A percentile compares a stretch with the other conserved stretches of the same genome.
Evolutionary conservation across 1,140 invertebrate genomes (phyloP).

Genomic region (Bombus huntii): DNA sequence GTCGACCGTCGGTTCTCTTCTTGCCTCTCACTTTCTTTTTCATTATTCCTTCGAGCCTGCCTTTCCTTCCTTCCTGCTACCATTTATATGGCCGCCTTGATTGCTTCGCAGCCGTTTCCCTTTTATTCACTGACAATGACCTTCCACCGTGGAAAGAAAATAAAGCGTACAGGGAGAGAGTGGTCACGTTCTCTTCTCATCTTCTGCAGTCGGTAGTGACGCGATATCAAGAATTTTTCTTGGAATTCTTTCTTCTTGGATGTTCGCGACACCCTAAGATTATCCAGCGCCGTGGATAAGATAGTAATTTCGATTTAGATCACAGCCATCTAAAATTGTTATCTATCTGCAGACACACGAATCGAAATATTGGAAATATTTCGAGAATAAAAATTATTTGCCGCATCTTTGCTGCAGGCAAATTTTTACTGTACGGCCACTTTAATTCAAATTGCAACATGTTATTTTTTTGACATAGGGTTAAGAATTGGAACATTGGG

Average conservation of each 20-base stretch:
- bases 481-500: neutral
- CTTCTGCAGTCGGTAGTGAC: neutral
- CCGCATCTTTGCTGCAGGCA: no score
- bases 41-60: constrained; percentile 33
- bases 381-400: no score
- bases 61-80: constrained; percentile 33
- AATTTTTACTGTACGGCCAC: no score
- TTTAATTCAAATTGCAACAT: no score
- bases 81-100: constrained; percentile 26
- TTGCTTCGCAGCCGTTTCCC: constrained; percentile 10
- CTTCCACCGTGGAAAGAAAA: constrained; percentile 17
- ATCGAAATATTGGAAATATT: no score
- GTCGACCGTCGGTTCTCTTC: constrained; percentile 38
- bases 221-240: neutral
- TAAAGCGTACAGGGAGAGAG: neutral
- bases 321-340: no score
- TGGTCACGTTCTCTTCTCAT: no score
- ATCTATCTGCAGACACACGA: no score
- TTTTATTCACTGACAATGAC: constrained; percentile 59
- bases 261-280: neutral
- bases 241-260: neutral
- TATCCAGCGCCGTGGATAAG: no score
- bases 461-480: no score
- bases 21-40: constrained; percentile 48
- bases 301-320: no score